Base-by-base conservation (phyloP, 2,797 vertebrate genomes). In the Phoebastria nigripes region DNA sequence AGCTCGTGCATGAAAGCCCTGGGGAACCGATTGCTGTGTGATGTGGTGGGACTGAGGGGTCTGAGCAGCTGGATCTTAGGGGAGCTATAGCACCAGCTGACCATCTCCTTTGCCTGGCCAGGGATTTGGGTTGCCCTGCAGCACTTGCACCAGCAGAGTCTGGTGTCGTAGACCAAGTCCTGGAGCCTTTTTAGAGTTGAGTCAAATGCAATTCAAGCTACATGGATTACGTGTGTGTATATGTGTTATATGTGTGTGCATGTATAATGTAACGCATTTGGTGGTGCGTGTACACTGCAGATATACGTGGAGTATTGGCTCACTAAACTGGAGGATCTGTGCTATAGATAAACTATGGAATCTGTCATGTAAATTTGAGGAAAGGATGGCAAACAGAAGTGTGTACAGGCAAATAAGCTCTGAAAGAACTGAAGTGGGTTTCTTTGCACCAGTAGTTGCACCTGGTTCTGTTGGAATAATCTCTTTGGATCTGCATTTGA, bases 21-120 rank as follows among this genome's bases (percentile, higher is more conserved):
- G 37, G 71, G 89, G 93, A 82, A 6, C 59, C 1, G 20, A 17
- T 7, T 20, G 24, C 35, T 72, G 12, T 0, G 0, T 26, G 83
- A 29, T 73, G 26, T n/a, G 63, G 9, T 87, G 81, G 71, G 78
- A 63, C 42, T 11, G 59, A 17, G 41, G 54, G 17, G 10, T 69
- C 54, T 47, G 86, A 82, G 44, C 92, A 93, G 77, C 86, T 92
- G 90, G 39, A 55, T 82, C n/a, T 67, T 37, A 8, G 55, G 58
- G 33, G 89, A 80, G 54, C 61, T 18, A 0, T 5, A 26, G 25
- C 63, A 71, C 54, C 39, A 15, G 49, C 8, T 3, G 61, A 31
- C 39, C 26, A 4, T 47, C 47, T 52, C n/a, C 52, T 82, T 82
- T 4, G 18, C 33, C 39, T 29, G 54, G 8, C 61, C 46, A 35